phyloP scores from a whole-genome alignment of 2,797 vertebrate species.

The Lithobates pipiens region DNA sequence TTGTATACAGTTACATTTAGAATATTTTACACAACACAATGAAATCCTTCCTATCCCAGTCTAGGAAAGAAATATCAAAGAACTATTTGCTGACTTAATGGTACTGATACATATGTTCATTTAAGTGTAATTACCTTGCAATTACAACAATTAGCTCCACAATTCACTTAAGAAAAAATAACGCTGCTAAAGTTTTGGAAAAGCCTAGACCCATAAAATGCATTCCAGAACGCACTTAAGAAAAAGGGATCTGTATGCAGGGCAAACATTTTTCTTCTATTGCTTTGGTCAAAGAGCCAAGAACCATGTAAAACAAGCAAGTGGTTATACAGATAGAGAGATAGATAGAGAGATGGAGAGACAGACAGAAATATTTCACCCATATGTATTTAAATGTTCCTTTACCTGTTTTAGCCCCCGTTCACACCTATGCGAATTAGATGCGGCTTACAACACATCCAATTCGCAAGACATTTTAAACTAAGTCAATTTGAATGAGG shows the following conservation, averaged over 20 bases:
- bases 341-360: too few species aligned
- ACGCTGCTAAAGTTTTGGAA: slow-evolving; percentile 19
- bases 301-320: too few species aligned
- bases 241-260: slow-evolving; percentile 18
- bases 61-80: background rate
- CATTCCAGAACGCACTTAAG: slow-evolving; percentile 13
- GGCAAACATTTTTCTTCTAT: background rate
- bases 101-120: slow-evolving; percentile 40
- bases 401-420: too few species aligned
- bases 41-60: background rate
- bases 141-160: slow-evolving; percentile 42
- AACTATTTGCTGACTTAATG: background rate
- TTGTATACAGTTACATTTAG: background rate
- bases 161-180: slow-evolving; percentile 28
- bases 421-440: too few species aligned
- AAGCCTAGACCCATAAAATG: background rate
- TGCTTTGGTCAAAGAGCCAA: background rate
- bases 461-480: too few species aligned
- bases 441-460: too few species aligned
- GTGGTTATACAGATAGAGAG: too few species aligned
- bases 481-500: too few species aligned
- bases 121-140: slow-evolving; percentile 41
- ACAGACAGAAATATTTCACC: too few species aligned
- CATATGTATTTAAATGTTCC: too few species aligned
- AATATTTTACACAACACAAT: background rate